Evolutionary conservation across 2,888 invertebrate species (phyloP).

Genomic region (Disparrhopalites patrizii): DNA sequence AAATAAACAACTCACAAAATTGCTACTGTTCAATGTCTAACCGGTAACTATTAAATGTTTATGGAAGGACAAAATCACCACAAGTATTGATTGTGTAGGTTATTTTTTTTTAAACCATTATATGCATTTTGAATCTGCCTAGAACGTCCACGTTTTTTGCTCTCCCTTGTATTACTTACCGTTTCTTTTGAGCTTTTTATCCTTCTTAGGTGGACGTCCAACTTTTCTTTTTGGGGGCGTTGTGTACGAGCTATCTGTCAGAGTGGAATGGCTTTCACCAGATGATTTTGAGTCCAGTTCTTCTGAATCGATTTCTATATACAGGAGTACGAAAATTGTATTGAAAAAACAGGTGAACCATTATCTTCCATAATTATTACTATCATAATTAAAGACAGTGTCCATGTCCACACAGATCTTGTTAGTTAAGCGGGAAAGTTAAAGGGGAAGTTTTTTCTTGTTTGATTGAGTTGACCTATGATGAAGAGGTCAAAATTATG

Average conservation of each 20-base stretch:
- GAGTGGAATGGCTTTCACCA: conserved; percentile 39
- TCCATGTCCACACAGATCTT: background rate
- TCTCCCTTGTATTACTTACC: conserved; percentile 28
- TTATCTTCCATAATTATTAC: background rate
- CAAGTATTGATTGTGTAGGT: too few species aligned
- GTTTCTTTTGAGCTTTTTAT: conserved; percentile 46
- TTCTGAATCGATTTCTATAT: conserved; percentile 44
- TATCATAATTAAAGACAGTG: background rate
- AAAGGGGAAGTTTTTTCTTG: too few species aligned
- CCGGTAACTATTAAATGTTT: too few species aligned
- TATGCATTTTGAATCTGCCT: too few species aligned
- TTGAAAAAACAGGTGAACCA: background rate
- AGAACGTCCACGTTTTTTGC: background rate
- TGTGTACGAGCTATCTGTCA: conserved; percentile 28
- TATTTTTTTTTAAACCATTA: too few species aligned
- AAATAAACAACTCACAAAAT: too few species aligned
- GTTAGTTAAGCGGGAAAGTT: background rate
- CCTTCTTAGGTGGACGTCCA: conserved; percentile 48
- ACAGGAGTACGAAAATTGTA: too few species aligned
- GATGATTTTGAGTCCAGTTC: conserved; percentile 45
- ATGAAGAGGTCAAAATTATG: too few species aligned
- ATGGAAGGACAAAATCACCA: too few species aligned
- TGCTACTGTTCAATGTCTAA: too few species aligned
- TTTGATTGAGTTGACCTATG: too few species aligned
- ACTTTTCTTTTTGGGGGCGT: conserved; percentile 47